Percentiles rank a stretch among this genome's conserved stretches.
Evolutionary conservation across 2,888 invertebrate species (phyloP).

Genomic region (Horisme vitalbata): DNA sequence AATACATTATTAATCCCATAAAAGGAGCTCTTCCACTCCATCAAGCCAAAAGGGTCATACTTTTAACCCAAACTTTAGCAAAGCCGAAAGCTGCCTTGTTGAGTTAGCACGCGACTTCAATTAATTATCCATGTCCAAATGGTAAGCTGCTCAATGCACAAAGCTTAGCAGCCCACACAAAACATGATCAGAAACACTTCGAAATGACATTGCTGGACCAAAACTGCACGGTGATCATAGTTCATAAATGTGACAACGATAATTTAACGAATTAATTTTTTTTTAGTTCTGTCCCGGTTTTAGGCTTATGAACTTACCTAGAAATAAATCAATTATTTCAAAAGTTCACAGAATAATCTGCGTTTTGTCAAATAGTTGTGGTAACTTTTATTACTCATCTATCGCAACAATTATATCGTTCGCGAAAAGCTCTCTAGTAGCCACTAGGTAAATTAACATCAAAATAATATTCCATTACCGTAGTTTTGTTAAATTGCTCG

Average conservation of each 20-base stretch:
- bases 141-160: conserved; percentile 43
- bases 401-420: too few species aligned
- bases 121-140: conserved; percentile 64
- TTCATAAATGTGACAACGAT: too few species aligned
- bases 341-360: too few species aligned
- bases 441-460: conserved; percentile 21
- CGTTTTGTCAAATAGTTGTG: neutral
- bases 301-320: too few species aligned
- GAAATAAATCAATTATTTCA: too few species aligned
- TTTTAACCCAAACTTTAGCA: too few species aligned
- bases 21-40: neutral
- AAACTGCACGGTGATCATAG: too few species aligned
- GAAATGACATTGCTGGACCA: neutral
- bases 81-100: conserved; percentile 36
- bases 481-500: conserved; percentile 51
- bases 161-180: conserved; percentile 36
- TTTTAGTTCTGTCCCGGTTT: too few species aligned
- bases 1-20: too few species aligned
- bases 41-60: conserved; percentile 15
- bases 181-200: conserved; percentile 7
- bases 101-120: conserved; percentile 44
- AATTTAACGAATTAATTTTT: too few species aligned
- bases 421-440: too few species aligned
- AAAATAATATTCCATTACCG: conserved; percentile 41
- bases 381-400: neutral